Evolutionary conservation across 2,888 invertebrate species (phyloP).

Genomic region (Odontothrips loti): DNA sequence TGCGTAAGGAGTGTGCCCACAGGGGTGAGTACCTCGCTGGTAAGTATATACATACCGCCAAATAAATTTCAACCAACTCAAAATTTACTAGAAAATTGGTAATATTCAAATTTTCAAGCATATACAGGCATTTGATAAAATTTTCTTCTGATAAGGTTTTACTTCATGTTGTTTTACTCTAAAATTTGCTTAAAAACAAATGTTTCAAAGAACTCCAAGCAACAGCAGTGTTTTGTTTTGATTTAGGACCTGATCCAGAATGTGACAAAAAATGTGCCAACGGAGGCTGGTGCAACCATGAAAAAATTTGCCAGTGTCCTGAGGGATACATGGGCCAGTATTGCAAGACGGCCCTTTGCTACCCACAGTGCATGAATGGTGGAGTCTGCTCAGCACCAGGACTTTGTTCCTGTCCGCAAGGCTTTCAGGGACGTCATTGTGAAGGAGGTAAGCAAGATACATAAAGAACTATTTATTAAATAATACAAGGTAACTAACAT

Average conservation of each 20-base stretch:
- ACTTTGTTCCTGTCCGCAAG: constrained; percentile 80
- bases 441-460: constrained; percentile 69
- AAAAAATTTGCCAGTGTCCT: constrained; percentile 81
- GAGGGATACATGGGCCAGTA: constrained; percentile 89
- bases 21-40: constrained; percentile 68
- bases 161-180: no score
- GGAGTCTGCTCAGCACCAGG: constrained; percentile 89
- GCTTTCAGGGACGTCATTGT: constrained; percentile 85
- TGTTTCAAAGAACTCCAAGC: background rate
- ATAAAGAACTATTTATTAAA: background rate
- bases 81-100: background rate
- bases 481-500: constrained; percentile 1
- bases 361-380: constrained; percentile 89
- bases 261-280: constrained; percentile 83
- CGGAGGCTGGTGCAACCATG: constrained; percentile 77
- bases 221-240: background rate
- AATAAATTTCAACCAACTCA: background rate
- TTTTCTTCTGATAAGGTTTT: background rate
- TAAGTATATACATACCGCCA: constrained; percentile 44
- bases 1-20: constrained; percentile 90
- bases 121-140: background rate
- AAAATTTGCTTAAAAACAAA: background rate
- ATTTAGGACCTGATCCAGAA: constrained; percentile 78
- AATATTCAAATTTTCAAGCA: background rate
- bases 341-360: constrained; percentile 83